Conservation (phyloP, 2,113 vertebrate genomes). For the Nothocercus nigrocapillus region DNA sequence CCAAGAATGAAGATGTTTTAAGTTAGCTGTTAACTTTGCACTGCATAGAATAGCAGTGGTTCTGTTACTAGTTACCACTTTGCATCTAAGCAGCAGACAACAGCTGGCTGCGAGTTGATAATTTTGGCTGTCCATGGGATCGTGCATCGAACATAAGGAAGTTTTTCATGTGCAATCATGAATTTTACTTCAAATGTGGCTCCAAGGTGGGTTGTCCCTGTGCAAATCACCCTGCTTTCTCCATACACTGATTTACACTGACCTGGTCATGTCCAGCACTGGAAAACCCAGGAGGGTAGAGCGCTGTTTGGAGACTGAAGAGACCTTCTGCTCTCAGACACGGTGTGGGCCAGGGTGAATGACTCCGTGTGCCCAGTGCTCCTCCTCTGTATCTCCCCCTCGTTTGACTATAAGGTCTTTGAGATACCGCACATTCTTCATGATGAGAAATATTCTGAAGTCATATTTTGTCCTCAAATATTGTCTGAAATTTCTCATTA, state of each 20-base stretch:
- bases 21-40: background rate
- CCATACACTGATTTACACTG: rapidly evolving
- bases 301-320: rapidly evolving
- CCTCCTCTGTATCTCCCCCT: background rate
- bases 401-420: background rate
- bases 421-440: background rate
- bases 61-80: background rate
- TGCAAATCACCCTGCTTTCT: background rate
- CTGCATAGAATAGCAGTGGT: background rate
- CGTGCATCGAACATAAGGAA: background rate
- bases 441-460: background rate
- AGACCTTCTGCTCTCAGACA: background rate
- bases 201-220: rapidly evolving
- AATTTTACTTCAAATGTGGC: rapidly evolving
- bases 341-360: background rate
- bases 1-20: background rate
- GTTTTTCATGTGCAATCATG: rapidly evolving
- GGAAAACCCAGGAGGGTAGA: background rate
- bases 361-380: background rate
- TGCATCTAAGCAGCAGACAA: background rate
- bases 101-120: rapidly evolving
- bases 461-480: background rate
- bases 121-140: background rate
- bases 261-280: background rate
- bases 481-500: background rate